Evolutionary conservation across 2,113 vertebrate genomes (phyloP).

Genomic region (Edolisoma coerulescens): DNA sequence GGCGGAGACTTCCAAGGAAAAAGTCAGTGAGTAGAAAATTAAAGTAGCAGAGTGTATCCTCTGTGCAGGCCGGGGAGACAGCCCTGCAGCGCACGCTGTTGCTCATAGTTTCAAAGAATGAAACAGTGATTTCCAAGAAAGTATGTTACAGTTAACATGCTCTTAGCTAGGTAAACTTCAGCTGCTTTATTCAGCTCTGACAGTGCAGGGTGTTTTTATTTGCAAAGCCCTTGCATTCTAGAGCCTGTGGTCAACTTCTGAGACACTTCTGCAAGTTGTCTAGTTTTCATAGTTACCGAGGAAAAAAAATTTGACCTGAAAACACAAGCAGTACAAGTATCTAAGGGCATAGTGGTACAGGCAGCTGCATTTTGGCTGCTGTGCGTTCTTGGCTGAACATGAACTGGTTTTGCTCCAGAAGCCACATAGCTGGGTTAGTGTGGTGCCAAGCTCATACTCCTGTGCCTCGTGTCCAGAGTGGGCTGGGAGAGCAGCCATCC

Average conservation of each 20-base stretch:
- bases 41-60: not conserved
- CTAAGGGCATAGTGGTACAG: not conserved
- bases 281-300: not conserved
- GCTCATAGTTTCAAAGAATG: not conserved
- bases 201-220: not conserved
- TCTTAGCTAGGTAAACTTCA: not conserved
- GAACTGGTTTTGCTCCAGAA: slow-evolving; percentile 29
- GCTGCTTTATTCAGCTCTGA: not conserved
- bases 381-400: not conserved
- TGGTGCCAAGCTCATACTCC: not conserved
- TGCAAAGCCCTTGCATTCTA: not conserved
- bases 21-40: not conserved
- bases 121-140: not conserved
- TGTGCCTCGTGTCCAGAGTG: not conserved
- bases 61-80: not conserved
- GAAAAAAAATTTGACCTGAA: not conserved
- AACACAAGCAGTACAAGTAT: not conserved
- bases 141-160: not conserved
- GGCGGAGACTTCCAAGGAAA: slow-evolving; percentile 31
- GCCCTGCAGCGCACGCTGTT: fast-evolving
- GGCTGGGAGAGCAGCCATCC: not conserved
- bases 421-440: not conserved
- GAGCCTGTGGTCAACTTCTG: not conserved
- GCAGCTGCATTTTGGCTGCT: slow-evolving; percentile 26
- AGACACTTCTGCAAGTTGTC: not conserved